Percentiles rank a stretch among this genome's conserved stretches.
Conservation (phyloP, 2,797 vertebrate genomes). For the Selene dorsalis region DNA sequence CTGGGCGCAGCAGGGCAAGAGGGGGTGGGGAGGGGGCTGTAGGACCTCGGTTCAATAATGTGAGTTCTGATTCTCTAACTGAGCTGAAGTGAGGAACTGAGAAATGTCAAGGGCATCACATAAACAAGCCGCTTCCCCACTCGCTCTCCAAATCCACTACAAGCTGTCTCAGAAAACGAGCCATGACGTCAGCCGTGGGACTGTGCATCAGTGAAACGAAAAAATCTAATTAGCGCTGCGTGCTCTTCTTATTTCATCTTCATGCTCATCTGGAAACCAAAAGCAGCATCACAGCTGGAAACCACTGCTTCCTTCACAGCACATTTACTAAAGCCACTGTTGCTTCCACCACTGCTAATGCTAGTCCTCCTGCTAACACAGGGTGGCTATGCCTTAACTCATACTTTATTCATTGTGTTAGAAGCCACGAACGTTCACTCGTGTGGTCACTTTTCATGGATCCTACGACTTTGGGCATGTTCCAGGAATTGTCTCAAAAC, state of each 20-base stretch:
- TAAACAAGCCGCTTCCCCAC: constrained; percentile 45
- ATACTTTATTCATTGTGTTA: background rate
- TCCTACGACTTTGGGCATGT: background rate
- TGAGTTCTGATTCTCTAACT: constrained; percentile 60
- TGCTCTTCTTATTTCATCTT: background rate
- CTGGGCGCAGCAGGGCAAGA: constrained; percentile 36
- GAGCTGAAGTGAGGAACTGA: constrained; percentile 45
- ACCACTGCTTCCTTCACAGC: too few relatives aligned
- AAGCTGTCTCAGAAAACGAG: constrained; percentile 57
- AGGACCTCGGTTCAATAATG: constrained; percentile 54
- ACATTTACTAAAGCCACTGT: background rate
- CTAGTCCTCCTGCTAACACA: background rate
- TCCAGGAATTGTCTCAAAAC: background rate
- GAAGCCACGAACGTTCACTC: background rate
- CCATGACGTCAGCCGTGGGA: constrained; percentile 14
- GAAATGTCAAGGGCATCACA: constrained; percentile 75
- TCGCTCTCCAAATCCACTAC: constrained; percentile 61
- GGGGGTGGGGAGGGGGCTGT: background rate
- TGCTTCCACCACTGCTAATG: background rate
- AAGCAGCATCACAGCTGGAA: background rate
- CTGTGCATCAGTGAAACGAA: constrained; percentile 22
- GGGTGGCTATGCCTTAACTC: background rate
- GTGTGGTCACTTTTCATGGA: background rate
- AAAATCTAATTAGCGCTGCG: constrained; percentile 4
- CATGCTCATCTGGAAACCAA: background rate